Evolutionary conservation across 2,888 invertebrate genomes (phyloP).

Genomic region (Clunio marinus): DNA sequence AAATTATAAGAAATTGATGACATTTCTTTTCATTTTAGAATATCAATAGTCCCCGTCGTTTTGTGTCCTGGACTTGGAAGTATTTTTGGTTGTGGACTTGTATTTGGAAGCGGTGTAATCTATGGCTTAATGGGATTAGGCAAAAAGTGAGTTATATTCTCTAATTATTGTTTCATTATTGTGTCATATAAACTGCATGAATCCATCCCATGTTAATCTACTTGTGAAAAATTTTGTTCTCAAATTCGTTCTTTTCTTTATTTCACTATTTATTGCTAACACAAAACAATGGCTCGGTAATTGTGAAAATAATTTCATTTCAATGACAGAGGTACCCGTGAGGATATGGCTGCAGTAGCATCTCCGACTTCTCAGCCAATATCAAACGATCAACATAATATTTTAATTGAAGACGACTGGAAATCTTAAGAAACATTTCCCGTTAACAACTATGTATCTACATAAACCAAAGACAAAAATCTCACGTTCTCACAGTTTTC

Average conservation of each 20-base stretch:
- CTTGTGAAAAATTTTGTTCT: background rate
- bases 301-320: background rate
- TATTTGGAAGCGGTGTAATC: constrained; percentile 81
- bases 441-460: too few relatives aligned
- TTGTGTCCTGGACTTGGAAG: constrained; percentile 71
- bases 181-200: background rate
- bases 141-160: constrained; percentile 73
- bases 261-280: constrained; percentile 23
- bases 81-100: constrained; percentile 80
- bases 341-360: constrained; percentile 80
- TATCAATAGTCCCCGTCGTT: constrained; percentile 75
- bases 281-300: background rate
- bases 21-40: constrained; percentile 54
- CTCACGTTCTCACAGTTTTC: too few relatives aligned
- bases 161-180: background rate
- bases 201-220: too few relatives aligned
- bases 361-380: constrained; percentile 57
- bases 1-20: background rate
- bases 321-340: constrained; percentile 67
- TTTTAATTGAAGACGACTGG: constrained; percentile 90
- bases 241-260: background rate
- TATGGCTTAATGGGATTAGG: constrained; percentile 95
- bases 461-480: too few relatives aligned
- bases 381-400: constrained; percentile 66
- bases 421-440: constrained; percentile 67